Evolutionary conservation across 2,797 vertebrate species (phyloP), one percentile per base, ranked within the genome.

Genomic region (Eremophila alpestris): DNA sequence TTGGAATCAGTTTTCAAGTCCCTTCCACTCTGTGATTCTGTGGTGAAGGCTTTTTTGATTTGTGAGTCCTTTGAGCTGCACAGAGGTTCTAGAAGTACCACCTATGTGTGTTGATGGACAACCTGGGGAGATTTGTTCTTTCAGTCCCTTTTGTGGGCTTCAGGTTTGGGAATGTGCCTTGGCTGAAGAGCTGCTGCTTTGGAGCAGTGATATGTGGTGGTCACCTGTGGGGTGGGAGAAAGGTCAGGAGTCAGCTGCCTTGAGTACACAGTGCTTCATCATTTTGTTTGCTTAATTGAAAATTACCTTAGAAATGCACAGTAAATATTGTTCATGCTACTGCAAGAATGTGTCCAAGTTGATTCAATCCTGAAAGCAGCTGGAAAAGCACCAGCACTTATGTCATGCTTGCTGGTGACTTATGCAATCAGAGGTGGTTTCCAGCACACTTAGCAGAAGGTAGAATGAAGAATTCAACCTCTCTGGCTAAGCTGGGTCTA

Each of bases 141-240:
- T 38, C 38, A 5, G 21, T 49, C 18, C 10, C 10, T 89, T 69
- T 20, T 64, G 34, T 59, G 55, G 19, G 11, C 16, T 74, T 36
- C 0, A 45, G 4, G 29, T 52, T 68, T 80, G 34, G 30, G 36
- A 45, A 32, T 0, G 1, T 16, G 6, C 40, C 18, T 48, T 41
- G 40, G 16, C 56, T 84, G 58, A 43, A 68, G 54, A 56, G 34
- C 49, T 45, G 58, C 46, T 58, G 27, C 43, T 62, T 34, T 26
- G 13, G 40, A 48, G 30, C 36, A 19, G 0, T 2, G 11, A 20
- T 23, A 5, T 0, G 1, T 24, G 29, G 3, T 46, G n/a, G 32
- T 22, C 45, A 55, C n/a, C 34, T 23, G 5, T 0, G 1, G 22
- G 29, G 3, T 46, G 16, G 5, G 43, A 41, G n/a, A 55, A 16